Evolutionary conservation across 2,113 vertebrate species (phyloP).

Genomic region (Oophaga pumilio): DNA sequence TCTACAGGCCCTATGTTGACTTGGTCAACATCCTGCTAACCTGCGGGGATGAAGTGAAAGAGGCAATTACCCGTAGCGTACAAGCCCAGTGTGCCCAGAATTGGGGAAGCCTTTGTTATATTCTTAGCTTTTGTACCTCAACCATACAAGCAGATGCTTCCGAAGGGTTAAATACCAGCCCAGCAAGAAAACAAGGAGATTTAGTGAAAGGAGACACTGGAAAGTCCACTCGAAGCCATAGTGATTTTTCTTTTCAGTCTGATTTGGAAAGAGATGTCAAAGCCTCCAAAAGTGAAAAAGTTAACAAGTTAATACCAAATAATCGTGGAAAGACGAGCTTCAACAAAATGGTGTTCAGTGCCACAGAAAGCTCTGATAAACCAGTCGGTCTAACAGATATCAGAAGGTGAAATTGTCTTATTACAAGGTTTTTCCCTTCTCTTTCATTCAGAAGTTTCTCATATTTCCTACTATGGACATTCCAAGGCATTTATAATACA

Average conservation of each 20-base stretch:
- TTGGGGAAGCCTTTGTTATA: conserved; percentile 93
- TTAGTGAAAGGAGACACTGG: conserved; percentile 55
- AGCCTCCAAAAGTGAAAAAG: conserved; percentile 77
- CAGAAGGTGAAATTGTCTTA: conserved; percentile 86
- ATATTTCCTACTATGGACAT: conserved; percentile 86
- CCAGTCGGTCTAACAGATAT: conserved; percentile 85
- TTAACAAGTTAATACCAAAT: conserved; percentile 74
- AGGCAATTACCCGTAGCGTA: conserved; percentile 86
- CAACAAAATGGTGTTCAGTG: conserved; percentile 77
- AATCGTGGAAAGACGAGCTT: conserved; percentile 73
- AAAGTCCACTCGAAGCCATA: conserved; percentile 66
- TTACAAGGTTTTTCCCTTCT: conserved; percentile 64
- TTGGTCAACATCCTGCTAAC: conserved; percentile 92
- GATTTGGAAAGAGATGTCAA: conserved; percentile 74
- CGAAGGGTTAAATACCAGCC: conserved; percentile 63
- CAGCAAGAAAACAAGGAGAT: conserved; percentile 64
- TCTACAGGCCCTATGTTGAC: conserved; percentile 88
- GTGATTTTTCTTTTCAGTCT: conserved; percentile 65
- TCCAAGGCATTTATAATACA: conserved; percentile 91
- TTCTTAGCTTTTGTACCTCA: conserved; percentile 87
- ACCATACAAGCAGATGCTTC: conserved; percentile 64
- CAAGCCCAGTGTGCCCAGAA: conserved; percentile 93
- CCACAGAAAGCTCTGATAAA: conserved; percentile 79
- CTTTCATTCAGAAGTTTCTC: conserved; percentile 56
- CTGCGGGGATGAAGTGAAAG: conserved; percentile 94